Base-by-base conservation (phyloP, 2,113 vertebrate genomes). In the Syrmaticus mikado region DNA sequence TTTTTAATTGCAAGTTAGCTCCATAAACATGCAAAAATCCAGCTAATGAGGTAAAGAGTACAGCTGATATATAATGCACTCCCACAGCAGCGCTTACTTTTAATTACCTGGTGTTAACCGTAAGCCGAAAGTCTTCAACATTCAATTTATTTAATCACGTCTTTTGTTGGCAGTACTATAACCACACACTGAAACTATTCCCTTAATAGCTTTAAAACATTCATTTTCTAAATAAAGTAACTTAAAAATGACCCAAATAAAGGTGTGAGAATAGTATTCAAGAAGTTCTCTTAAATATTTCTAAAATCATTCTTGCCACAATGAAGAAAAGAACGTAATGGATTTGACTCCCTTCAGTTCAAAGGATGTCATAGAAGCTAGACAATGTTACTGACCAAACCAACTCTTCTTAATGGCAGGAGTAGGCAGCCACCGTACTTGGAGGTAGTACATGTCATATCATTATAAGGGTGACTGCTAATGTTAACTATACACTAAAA, bases 381-480 rank as follows among this genome's bases (percentile, higher is more conserved):
- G 93, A 78, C 77, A 92, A 93, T 2, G 0, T 73, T 93, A 75
- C 92, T 92, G 96, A 98, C 96, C 96, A 97, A 97, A 98, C 96
- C 96, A 96, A 86, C 38, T 43, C 87, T 97, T 92, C 92, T 88
- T 80, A 93, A 73, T 62, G 87, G 90, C 82, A 96, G 90, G 87
- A 96, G 80, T 70, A 93, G 94, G 60, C 92, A 97, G 77, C 87
- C 88, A 94, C 90, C 80, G 85, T 77, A 93, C 74, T 97, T 77
- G 94, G 78, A 92, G 93, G 91, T 87, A 92, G 92, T 67, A 87
- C 48, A 65, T 95, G 96, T 94, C 97, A 97, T 85, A 96, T 97
- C 97, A 98, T 98, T 98, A 97, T 97, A 98, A 95, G 97, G 98
- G 98, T 98, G 98, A 98, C 97, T 98, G 97, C 97, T 95, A 95